These are phyloP conservation scores for Dryadula phaetusa DNA, from an alignment of 2,888 invertebrate genomes.

Conservation along the genomic window DNA sequence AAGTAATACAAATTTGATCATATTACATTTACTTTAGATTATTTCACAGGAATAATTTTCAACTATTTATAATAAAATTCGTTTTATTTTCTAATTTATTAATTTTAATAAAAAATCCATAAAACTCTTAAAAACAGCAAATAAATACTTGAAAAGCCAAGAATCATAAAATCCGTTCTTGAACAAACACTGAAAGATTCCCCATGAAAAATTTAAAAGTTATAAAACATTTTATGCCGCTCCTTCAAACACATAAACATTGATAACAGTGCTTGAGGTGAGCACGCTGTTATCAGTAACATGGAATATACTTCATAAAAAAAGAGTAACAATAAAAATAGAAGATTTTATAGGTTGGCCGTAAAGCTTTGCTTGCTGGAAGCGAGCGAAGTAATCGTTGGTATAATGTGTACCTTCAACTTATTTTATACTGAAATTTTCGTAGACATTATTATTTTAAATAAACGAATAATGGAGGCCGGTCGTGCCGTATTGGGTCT, in stretches of 20 bases:
- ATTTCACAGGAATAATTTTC: too few species aligned
- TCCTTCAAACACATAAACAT: conserved; percentile 25
- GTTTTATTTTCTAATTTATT: too few species aligned
- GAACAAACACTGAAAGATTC: conserved; percentile 7
- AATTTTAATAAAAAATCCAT: too few species aligned
- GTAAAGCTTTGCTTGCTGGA: conserved; percentile 50
- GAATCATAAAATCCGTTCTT: conserved; percentile 1
- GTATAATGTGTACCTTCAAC: background rate
- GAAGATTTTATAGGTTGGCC: conserved; percentile 66
- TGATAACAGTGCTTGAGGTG: conserved; percentile 49
- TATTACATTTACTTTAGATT: too few species aligned
- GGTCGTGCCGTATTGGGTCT: too few species aligned
- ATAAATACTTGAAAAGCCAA: conserved; percentile 16
- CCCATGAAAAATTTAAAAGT: conserved; percentile 17
- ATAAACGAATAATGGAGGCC: background rate
- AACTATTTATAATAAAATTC: too few species aligned
- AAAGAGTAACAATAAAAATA: conserved; percentile 55
- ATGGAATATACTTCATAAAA: conserved; percentile 63
- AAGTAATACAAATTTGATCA: too few species aligned
- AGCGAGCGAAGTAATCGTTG: background rate
- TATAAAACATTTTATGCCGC: conserved; percentile 13
- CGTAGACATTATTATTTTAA: background rate
- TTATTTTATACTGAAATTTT: background rate
- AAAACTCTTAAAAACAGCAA: background rate
- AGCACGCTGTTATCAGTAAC: conserved; percentile 67